Conservation (phyloP, 2,888 invertebrate genomes). For the Oxystoma pomonae region DNA sequence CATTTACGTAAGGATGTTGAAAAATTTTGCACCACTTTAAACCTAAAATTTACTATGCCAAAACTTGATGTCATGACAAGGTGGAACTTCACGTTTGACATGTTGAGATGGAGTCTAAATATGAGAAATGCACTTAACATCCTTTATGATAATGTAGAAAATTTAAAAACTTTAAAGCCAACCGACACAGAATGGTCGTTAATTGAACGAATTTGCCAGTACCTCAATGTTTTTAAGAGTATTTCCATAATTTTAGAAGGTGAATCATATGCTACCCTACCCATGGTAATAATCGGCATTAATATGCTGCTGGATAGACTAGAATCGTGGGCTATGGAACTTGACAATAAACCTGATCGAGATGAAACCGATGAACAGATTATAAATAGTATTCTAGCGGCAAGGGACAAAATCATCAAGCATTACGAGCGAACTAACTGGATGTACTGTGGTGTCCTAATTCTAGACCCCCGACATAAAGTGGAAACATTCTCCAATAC, state of each 20-base stretch:
- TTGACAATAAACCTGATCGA: slow-evolving; percentile 14
- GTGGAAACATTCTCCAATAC: slow-evolving; percentile 15
- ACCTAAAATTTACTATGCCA: no score
- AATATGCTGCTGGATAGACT: slow-evolving; percentile 20
- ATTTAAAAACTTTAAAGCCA: slow-evolving; percentile 10
- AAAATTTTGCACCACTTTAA: no score
- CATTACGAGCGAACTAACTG: no score
- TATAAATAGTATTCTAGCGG: slow-evolving; percentile 19
- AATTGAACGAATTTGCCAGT: slow-evolving; percentile 18
- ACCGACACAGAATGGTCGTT: slow-evolving; percentile 19
- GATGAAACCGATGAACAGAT: slow-evolving; percentile 14
- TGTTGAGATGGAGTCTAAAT: no score
- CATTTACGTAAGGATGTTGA: no score
- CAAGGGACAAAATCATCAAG: no score
- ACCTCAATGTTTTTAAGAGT: slow-evolving; percentile 22
- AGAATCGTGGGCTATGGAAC: slow-evolving; percentile 16
- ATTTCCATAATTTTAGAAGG: slow-evolving; percentile 21
- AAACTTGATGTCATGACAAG: no score
- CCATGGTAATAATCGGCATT: slow-evolving; percentile 23
- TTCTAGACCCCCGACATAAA: slow-evolving; percentile 15
- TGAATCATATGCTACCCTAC: slow-evolving; percentile 23
- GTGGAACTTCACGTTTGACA: no score
- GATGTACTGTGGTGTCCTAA: no score
- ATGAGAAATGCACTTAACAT: slow-evolving; percentile 18
- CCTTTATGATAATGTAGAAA: slow-evolving; percentile 17